Evolutionary conservation across 2,113 vertebrate genomes (phyloP).

Genomic region (Neotragus moschatus): DNA sequence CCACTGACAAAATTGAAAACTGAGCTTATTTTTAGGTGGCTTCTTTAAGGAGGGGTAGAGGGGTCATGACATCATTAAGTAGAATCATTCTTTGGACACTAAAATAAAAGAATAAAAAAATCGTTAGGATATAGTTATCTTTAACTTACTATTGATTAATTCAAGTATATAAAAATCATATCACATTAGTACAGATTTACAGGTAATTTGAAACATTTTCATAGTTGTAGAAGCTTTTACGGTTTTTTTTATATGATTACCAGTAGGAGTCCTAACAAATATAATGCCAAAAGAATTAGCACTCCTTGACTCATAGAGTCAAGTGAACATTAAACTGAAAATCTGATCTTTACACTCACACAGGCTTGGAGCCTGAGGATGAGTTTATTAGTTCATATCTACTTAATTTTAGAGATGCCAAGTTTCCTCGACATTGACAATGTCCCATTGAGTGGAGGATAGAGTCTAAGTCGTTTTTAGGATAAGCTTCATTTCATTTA

Average conservation of each 20-base stretch:
- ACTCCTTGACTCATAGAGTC: neutral
- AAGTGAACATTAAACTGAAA: neutral
- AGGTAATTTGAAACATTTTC: constrained; percentile 29
- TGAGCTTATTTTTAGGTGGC: constrained; percentile 2
- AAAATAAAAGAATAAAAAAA: neutral
- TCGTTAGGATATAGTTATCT: neutral
- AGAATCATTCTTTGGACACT: neutral
- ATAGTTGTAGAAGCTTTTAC: neutral
- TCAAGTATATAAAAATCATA: neutral
- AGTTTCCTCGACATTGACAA: neutral
- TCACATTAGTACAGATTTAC: neutral
- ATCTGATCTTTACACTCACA: neutral
- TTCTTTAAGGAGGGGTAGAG: neutral
- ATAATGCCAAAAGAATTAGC: neutral
- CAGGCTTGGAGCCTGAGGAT: neutral
- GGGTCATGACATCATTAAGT: neutral
- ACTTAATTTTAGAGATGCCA: neutral
- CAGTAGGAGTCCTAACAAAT: neutral
- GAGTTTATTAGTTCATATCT: neutral
- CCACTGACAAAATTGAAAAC: neutral
- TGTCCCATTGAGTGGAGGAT: neutral
- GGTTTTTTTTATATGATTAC: neutral
- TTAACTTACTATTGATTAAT: neutral
- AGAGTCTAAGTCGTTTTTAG: neutral
- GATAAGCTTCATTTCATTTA: neutral